Percentiles rank a stretch among this genome's conserved stretches.
These are phyloP conservation scores for Xenus cinereus DNA, from an alignment of 2,113 vertebrate genomes.

Conservation along the genomic window DNA sequence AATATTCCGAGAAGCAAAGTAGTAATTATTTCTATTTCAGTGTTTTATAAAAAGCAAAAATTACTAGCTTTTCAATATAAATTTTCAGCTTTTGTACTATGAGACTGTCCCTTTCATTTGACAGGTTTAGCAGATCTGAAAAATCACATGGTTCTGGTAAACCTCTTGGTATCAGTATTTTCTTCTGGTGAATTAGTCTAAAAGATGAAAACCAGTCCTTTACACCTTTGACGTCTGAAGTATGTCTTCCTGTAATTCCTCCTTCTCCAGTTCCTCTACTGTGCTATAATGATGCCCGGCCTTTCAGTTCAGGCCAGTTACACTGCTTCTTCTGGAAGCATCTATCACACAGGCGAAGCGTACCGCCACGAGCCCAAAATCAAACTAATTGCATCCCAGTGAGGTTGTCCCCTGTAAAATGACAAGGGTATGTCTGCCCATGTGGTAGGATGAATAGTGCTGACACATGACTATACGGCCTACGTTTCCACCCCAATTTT, in stretches of 20 bases:
- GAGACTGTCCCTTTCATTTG: not conserved
- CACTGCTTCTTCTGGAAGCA: not conserved
- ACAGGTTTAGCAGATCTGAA: not conserved
- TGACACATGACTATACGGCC: fast-evolving
- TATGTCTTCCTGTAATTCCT: not conserved
- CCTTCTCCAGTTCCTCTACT: not conserved
- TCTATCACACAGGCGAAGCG: not conserved
- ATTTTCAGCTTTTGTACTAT: not conserved
- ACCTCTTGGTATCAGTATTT: not conserved
- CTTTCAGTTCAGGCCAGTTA: not conserved
- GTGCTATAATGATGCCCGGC: not conserved
- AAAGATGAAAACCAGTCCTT: not conserved
- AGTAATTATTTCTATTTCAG: not conserved
- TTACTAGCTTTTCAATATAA: not conserved
- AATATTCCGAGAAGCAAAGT: not conserved
- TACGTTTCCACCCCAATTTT: not conserved
- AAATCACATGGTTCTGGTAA: not conserved
- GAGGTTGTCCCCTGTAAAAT: not conserved
- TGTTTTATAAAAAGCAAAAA: not conserved
- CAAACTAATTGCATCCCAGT: not conserved
- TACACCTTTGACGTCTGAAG: not conserved
- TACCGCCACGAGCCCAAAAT: not conserved
- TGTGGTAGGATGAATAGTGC: not conserved
- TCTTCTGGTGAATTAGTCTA: not conserved
- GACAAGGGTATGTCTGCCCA: not conserved